Evolutionary conservation across 2,888 invertebrate species (phyloP).

Genomic region (Epinotia demarniana): DNA sequence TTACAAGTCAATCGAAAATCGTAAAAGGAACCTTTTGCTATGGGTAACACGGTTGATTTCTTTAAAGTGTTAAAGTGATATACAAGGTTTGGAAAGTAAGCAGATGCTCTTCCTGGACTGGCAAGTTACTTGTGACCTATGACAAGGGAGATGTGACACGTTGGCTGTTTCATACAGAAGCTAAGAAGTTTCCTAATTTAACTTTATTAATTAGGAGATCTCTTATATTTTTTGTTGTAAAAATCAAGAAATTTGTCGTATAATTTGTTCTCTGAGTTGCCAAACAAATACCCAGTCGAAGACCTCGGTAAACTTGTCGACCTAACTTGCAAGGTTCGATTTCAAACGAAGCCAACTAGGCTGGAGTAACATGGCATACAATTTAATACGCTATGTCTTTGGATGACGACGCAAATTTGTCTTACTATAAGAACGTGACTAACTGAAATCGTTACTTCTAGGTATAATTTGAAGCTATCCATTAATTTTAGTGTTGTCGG

Average conservation of each 20-base stretch:
- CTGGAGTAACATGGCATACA: not conserved
- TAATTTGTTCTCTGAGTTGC: not conserved
- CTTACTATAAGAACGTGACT: not conserved
- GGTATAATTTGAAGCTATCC: not conserved
- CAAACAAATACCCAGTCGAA: not conserved
- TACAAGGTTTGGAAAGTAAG: not conserved
- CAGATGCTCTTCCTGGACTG: not conserved
- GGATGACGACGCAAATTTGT: not conserved
- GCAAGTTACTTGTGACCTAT: not conserved
- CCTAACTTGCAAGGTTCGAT: constrained; percentile 6
- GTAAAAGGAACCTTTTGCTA: not conserved
- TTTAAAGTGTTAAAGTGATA: not conserved
- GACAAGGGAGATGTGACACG: not conserved
- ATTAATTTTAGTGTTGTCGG: constrained; percentile 6
- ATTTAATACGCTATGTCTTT: not conserved
- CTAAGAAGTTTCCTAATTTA: not conserved
- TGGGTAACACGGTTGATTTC: not conserved
- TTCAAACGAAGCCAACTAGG: not conserved
- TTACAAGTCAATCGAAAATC: not conserved
- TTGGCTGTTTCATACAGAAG: not conserved
- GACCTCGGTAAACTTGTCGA: not conserved
- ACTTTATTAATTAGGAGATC: not conserved
- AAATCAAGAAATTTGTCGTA: not conserved
- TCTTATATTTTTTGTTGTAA: not conserved
- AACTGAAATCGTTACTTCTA: constrained; percentile 4